Evolutionary conservation across 2,797 vertebrate species (phyloP), one percentile per base, ranked within the genome.

Genomic region (Microchirus variegatus): DNA sequence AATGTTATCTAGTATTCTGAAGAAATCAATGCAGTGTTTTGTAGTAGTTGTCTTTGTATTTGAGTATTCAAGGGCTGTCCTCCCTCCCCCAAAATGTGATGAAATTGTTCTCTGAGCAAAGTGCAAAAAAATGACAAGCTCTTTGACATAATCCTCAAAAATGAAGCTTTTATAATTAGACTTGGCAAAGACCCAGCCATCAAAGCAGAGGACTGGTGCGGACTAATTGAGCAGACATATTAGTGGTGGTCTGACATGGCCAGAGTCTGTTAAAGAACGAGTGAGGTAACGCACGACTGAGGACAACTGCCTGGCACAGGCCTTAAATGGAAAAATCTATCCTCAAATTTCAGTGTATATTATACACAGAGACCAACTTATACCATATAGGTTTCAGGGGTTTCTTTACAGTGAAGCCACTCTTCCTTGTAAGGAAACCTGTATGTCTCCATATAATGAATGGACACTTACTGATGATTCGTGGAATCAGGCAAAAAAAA

Each of bases 151-250:
- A 82, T 69, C 74, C 81, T 82, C 68, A 67, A 83, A 87, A 72
- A 78, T 64, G 61, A 81, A 85, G 73, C 61, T 69, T 59, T 78
- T 77, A 76, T 90, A 91, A 92, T 89, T 86, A 88, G 79, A 48
- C 54, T 82, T 91, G 86, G 89, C 87, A 88, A 71, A 63, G 79
- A 63, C 61, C 49, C 71, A 66, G 87, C 77, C 78, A 83, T 85
- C 85, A 81, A 77, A 81, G 80, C 79, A 37, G 83, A 84, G 74
- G 63, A 73, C 73, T 70, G 81, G 81, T 77, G 77, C 60, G 59
- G 81, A 75, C 84, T 89, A 87, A 90, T 90, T 91, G 88, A 89
- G 80, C 78, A 80, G 76, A 85, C 78, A 70, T 75, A 90, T 90
- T 88, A 90, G 75, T 46, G 53, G 57, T 47, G 69, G 82, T 79